These are phyloP conservation scores for Porphyrio hochstetteri DNA, from an alignment of 2,113 vertebrate genomes.

Conservation along the genomic window DNA sequence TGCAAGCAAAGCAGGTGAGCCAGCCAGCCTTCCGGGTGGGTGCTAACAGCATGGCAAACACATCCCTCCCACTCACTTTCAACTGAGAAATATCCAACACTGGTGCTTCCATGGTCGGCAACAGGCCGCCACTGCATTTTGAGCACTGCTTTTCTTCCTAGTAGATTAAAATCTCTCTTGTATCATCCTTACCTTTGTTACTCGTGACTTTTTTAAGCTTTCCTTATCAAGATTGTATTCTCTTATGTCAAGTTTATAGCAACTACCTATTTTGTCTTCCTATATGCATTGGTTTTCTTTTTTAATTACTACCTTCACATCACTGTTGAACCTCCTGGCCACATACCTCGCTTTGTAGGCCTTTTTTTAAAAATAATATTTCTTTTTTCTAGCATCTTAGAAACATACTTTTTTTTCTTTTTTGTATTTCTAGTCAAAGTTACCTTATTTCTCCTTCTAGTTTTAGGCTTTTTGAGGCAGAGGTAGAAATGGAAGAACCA, in stretches of 20 bases:
- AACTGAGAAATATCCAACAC: neutral
- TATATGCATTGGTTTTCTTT: neutral
- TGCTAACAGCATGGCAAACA: neutral
- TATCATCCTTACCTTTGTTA: neutral
- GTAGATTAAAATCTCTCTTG: neutral
- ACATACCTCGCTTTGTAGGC: neutral
- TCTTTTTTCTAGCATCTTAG: neutral
- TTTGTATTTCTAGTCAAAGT: neutral
- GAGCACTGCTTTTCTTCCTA: neutral
- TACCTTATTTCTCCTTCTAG: neutral
- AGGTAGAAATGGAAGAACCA: neutral
- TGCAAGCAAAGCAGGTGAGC: neutral
- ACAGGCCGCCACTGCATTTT: rapidly evolving
- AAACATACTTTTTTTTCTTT: neutral
- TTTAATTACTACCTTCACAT: neutral
- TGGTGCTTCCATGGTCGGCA: neutral
- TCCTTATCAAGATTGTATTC: neutral
- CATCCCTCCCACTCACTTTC: neutral
- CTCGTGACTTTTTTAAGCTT: neutral
- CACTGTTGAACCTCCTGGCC: neutral
- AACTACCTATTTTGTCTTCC: neutral
- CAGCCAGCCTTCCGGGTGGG: neutral
- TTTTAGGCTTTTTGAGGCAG: neutral
- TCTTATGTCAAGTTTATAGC: neutral
- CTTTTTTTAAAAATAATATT: neutral